Evolutionary conservation across 2,113 vertebrate genomes (phyloP).

Genomic region (Tyrannus savana): DNA sequence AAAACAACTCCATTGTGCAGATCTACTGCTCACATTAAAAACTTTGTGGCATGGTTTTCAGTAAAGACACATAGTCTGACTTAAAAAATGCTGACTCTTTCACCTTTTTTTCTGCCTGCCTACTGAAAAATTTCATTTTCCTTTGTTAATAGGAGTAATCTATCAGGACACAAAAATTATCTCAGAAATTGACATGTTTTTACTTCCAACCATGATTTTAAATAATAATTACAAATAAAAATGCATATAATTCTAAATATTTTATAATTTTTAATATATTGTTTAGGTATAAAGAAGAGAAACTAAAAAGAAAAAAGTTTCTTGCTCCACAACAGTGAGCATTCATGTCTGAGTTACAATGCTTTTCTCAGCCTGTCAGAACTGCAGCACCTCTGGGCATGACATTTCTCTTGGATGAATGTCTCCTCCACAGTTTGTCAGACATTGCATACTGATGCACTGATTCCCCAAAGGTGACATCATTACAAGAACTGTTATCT

Average conservation of each 20-base stretch:
- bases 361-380: conserved; percentile 34
- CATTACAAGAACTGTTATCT: conserved; percentile 33
- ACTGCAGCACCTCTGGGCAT: conserved; percentile 42
- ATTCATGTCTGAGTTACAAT: background rate
- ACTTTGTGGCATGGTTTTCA: background rate
- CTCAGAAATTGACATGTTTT: background rate
- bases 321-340: background rate
- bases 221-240: background rate
- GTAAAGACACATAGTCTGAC: background rate
- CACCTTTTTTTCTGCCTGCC: background rate
- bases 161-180: background rate
- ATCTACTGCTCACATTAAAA: background rate
- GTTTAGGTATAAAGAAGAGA: background rate
- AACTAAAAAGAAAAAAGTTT: background rate
- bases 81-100: background rate
- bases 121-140: background rate
- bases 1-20: background rate
- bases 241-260: background rate
- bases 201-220: background rate
- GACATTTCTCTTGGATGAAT: conserved; percentile 53
- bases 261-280: background rate
- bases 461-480: conserved; percentile 49
- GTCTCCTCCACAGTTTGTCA: conserved; percentile 47
- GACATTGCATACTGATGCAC: background rate
- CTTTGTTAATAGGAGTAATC: background rate